Evolutionary conservation across 1,140 invertebrate genomes (phyloP), one percentile per base, ranked within the genome.

Genomic region (Drosophila kurseongensis): DNA sequence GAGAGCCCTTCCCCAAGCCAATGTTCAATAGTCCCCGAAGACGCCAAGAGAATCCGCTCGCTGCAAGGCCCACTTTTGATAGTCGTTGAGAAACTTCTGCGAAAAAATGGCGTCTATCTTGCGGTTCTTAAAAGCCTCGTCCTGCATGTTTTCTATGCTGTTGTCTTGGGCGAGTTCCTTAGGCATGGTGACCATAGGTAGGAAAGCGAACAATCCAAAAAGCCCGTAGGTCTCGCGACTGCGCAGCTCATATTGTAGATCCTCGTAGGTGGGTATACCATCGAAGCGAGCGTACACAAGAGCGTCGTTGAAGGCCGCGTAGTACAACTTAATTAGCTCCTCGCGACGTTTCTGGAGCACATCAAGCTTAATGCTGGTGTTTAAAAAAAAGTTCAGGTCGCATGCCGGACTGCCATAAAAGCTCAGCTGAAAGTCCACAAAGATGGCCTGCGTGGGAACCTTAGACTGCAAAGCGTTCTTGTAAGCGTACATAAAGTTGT

Each of bases 401-500:
- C 89, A 90, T 4, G 48, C 91, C 0, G 90, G 90, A 57, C 91
- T 92, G 23, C 90, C 91, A 13, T 73, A 91, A 41, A 90, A 92
- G 27, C 79, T 78, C 0, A 91, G 32, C 38, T 92, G 91, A 29
- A 91, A 92, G 45, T 92, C 91, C 14, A 92, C 94, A 48, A 95
- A 94, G 80, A 94, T 94, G 4, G 94, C 93, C 10, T 93, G 90
- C 5, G 93, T 90, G 0, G 94, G 92, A 54, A 93, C 91, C 0
- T 91, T 90, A 1, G 85, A 79, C 42, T 86, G 42, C 0, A 91
- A 48, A 0, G 92, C 65, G 54, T 94, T 83, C 60, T 90, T 90
- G 72, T 95, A 95, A 42, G 93, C 93, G 77, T 95, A 95, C 74
- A 96, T 88, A 90, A 95, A 94, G 73, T 96, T 96, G 67, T 95